Evolutionary conservation across 2,113 vertebrate species (phyloP).

Genomic region (Campylorhamphus procurvoides): DNA sequence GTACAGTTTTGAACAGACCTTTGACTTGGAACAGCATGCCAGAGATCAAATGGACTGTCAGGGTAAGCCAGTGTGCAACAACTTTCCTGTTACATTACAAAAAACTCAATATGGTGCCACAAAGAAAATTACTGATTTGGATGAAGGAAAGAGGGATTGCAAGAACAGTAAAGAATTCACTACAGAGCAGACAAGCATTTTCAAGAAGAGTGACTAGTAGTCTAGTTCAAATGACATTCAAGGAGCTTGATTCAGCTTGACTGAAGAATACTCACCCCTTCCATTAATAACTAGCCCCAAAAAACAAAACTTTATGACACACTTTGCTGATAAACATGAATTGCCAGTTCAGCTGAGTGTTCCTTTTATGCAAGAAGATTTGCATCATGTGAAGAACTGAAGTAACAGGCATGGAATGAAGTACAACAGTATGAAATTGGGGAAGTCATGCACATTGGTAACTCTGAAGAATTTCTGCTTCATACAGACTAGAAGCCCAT

Average conservation of each 20-base stretch:
- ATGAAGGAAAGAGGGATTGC: neutral
- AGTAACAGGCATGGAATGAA: neutral
- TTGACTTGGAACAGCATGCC: neutral
- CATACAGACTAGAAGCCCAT: neutral
- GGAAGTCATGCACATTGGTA: neutral
- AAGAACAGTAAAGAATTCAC: slow-evolving; percentile 4
- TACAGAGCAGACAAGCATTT: neutral
- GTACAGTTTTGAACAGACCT: neutral
- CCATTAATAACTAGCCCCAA: neutral
- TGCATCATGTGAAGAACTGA: neutral
- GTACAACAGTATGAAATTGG: neutral
- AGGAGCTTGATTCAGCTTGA: neutral
- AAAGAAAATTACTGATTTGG: neutral
- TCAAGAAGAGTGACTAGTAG: neutral
- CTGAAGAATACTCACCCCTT: neutral
- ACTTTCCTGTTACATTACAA: neutral
- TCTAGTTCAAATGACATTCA: neutral
- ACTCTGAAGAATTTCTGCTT: neutral
- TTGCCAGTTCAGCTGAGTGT: neutral
- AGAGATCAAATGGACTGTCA: neutral
- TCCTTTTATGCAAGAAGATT: neutral
- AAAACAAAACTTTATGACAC: neutral
- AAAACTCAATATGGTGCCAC: neutral
- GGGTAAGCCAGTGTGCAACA: neutral
- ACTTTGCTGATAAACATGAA: neutral